Percentiles rank a stretch among this genome's conserved stretches.
These are phyloP conservation scores for Holcopasites calliopsidis DNA, from an alignment of 1,140 invertebrate genomes.

Conservation along the genomic window DNA sequence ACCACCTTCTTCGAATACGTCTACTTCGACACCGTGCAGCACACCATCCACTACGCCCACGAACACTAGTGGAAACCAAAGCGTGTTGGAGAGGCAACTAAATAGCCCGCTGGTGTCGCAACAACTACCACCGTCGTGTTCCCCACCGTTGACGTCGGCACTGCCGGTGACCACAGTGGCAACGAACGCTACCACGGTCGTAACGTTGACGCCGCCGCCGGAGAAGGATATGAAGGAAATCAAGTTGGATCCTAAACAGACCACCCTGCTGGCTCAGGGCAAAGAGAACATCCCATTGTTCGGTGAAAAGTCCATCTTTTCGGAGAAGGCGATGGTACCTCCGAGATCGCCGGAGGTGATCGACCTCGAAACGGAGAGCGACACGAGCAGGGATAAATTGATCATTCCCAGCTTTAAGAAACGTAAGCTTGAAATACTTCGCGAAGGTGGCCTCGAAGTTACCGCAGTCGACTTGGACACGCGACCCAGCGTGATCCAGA, in stretches of 20 bases:
- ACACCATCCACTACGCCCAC: slow-evolving; percentile 72
- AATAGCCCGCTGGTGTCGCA: slow-evolving; percentile 75
- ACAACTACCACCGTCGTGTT: slow-evolving; percentile 70
- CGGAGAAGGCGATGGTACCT: slow-evolving; percentile 68
- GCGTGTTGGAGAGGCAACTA: slow-evolving; percentile 74
- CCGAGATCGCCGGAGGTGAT: slow-evolving; percentile 84
- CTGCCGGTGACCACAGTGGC: slow-evolving; percentile 67
- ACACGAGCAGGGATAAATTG: slow-evolving; percentile 73
- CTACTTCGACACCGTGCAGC: slow-evolving; percentile 69
- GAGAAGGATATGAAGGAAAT: slow-evolving; percentile 77
- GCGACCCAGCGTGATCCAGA: slow-evolving; percentile 70
- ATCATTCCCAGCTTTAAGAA: slow-evolving; percentile 82
- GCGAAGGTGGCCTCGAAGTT: slow-evolving; percentile 86
- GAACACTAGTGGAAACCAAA: slow-evolving; percentile 62
- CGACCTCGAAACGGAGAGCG: slow-evolving; percentile 80
- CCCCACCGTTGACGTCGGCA: slow-evolving; percentile 67
- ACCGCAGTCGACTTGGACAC: slow-evolving; percentile 81
- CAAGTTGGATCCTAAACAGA: slow-evolving; percentile 74
- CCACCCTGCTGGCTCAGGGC: slow-evolving; percentile 77
- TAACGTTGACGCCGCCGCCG: slow-evolving; percentile 74
- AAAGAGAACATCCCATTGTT: slow-evolving; percentile 82
- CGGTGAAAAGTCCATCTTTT: slow-evolving; percentile 73
- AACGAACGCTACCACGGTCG: slow-evolving; percentile 76
- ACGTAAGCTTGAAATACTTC: slow-evolving; percentile 86
- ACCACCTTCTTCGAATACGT: slow-evolving; percentile 71